Evolutionary conservation across 2,797 vertebrate species (phyloP).

Genomic region (Pteronotus mesoamericanus): DNA sequence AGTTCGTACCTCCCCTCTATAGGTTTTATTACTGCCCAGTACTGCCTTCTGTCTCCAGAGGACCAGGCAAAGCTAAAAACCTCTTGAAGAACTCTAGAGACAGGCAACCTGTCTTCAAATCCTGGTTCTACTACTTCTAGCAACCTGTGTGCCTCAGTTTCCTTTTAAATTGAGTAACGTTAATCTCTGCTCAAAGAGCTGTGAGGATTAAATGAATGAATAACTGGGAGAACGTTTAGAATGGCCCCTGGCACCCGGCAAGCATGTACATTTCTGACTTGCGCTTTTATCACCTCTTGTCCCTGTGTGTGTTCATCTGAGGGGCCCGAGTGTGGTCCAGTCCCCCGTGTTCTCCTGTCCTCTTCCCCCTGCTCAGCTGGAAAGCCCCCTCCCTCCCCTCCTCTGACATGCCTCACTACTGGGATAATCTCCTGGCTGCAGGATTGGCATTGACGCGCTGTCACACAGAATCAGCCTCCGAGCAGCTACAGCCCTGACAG

Average conservation of each 20-base stretch:
- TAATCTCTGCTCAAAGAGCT: background rate
- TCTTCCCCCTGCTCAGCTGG: background rate
- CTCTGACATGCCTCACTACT: constrained; percentile 60
- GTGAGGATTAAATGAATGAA: background rate
- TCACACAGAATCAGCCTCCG: constrained; percentile 81
- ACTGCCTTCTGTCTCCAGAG: background rate
- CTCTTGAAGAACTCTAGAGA: background rate
- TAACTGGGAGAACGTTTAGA: background rate
- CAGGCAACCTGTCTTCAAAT: background rate
- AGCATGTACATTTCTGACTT: background rate
- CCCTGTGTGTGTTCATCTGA: background rate
- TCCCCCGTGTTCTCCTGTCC: background rate
- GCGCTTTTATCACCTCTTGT: background rate
- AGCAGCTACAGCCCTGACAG: constrained; percentile 60
- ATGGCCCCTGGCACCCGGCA: background rate
- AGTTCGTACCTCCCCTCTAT: background rate
- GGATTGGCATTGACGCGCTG: constrained; percentile 82
- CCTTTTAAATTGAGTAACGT: background rate
- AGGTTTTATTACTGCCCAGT: background rate
- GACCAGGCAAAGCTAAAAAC: background rate
- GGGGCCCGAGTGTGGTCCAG: background rate
- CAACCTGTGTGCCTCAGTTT: background rate
- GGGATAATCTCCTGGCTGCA: constrained; percentile 37
- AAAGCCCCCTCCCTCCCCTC: background rate
- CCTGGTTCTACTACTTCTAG: background rate